phyloP scores from a whole-genome alignment of 2,888 invertebrate genomes.

The Sinelater perroti region DNA sequence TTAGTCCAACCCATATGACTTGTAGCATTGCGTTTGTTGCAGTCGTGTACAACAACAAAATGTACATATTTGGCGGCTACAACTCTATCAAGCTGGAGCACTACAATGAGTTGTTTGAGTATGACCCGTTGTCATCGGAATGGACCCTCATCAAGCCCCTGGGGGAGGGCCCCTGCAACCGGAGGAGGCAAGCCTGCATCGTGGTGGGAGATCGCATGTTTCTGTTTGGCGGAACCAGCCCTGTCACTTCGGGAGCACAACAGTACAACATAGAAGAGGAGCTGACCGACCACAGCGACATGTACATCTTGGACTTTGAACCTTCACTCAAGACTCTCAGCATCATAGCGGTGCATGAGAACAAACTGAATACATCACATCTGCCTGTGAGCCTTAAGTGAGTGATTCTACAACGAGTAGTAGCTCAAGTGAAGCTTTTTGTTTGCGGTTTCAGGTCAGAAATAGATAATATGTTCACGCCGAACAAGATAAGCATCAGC shows the following conservation, averaged over 20 bases:
- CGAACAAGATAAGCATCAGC: slow-evolving; percentile 71
- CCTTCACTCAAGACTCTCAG: slow-evolving; percentile 79
- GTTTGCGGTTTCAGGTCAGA: slow-evolving; percentile 67
- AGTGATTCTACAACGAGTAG: too few relatives aligned
- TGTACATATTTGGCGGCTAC: slow-evolving; percentile 92
- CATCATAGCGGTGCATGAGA: slow-evolving; percentile 71
- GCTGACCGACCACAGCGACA: slow-evolving; percentile 83
- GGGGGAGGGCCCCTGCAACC: slow-evolving; percentile 70
- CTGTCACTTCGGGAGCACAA: slow-evolving; percentile 32
- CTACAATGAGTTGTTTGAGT: slow-evolving; percentile 85
- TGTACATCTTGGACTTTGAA: slow-evolving; percentile 81
- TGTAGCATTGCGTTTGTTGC: slow-evolving; percentile 57
- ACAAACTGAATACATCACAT: slow-evolving; percentile 69
- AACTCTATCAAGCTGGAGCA: slow-evolving; percentile 80
- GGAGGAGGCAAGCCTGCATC: slow-evolving; percentile 83
- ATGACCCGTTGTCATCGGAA: slow-evolving; percentile 67
- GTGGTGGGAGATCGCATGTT: slow-evolving; percentile 77
- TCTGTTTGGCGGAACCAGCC: slow-evolving; percentile 85
- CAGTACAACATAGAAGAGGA: slow-evolving; percentile 60
- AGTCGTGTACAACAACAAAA: slow-evolving; percentile 79
- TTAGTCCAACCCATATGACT: too few relatives aligned
- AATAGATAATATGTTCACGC: slow-evolving; percentile 73
- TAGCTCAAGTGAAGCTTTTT: too few relatives aligned
- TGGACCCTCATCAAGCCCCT: slow-evolving; percentile 70
- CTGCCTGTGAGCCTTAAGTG: slow-evolving; percentile 72